These are phyloP conservation scores for Oryctes rhinoceros DNA, from an alignment of 1,140 invertebrate genomes.

Conservation along the genomic window DNA sequence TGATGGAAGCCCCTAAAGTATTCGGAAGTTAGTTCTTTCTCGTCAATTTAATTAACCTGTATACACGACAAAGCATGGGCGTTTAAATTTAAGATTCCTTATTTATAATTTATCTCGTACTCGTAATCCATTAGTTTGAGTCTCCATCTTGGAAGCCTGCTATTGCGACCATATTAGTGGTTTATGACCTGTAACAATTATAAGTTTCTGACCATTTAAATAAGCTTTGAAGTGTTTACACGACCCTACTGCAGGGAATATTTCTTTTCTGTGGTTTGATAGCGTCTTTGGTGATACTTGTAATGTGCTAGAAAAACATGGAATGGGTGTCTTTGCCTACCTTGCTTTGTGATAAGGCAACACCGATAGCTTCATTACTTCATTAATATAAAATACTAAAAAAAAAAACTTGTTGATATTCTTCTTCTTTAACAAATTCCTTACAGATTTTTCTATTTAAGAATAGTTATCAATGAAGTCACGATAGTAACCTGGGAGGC, in stretches of 20 bases:
- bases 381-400: too few relatives aligned
- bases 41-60: neutral
- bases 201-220: slow-evolving; percentile 55
- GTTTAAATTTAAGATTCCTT: slow-evolving; percentile 38
- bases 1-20: slow-evolving; percentile 29
- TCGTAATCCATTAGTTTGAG: slow-evolving; percentile 32
- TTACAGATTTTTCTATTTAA: slow-evolving; percentile 27
- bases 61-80: slow-evolving; percentile 16
- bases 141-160: neutral
- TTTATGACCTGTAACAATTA: slow-evolving; percentile 55
- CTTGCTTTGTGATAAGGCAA: slow-evolving; percentile 55
- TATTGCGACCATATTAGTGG: slow-evolving; percentile 45
- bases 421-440: neutral
- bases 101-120: slow-evolving; percentile 28
- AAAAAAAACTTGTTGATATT: too few relatives aligned
- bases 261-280: slow-evolving; percentile 3
- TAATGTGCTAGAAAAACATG: slow-evolving; percentile 12
- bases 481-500: slow-evolving; percentile 54
- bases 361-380: slow-evolving; percentile 54
- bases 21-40: slow-evolving; percentile 19
- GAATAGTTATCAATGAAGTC: slow-evolving; percentile 51
- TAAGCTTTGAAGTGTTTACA: slow-evolving; percentile 60
- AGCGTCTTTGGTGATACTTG: neutral
- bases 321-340: slow-evolving; percentile 42
- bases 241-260: slow-evolving; percentile 44